Evolutionary conservation across 2,888 invertebrate species (phyloP), one percentile per base, ranked within the genome.

Genomic region (Ochropleura plecta): DNA sequence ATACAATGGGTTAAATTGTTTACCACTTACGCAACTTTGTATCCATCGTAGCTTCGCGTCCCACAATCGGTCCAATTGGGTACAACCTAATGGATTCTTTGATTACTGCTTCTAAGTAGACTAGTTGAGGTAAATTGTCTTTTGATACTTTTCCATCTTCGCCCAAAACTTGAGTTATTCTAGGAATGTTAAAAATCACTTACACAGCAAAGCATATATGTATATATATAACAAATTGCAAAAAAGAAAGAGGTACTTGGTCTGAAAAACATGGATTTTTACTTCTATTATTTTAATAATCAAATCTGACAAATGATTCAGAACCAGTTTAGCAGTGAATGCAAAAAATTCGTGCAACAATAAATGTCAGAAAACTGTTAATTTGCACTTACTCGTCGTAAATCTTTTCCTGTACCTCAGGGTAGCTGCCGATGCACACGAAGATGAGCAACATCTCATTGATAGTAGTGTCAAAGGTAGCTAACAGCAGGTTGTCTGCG

Each of bases 61-160:
- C 86, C 1, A 85, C 60, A 9, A 79, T 0, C 1, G 83, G 79
- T 40, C 5, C 86, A 16, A 88, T 74, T 2, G 88, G 86, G 44
- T 86, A 88, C 20, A 88, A 44, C 46, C 88, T 78, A 3, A 86
- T 44, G 2, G 82, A 44, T 70, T 88, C 88, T 67, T 87, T 88
- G 16, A 88, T 84, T 0, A 73, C 78, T 44, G 88, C 86, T 48
- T 88, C 88, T 62, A 87, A 62, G 44, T 87, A 84, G 7, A 70
- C 67, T 20, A 88, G 51, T 46, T 79, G 70, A 3, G 65, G 42
- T 30, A 84, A 7, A 73, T 85, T 79, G 0, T 82, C 76, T 12
- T 73, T 77, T 12, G 67, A 68, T 0, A 87, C 66, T 30, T 0
- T 49, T 12, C 63, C 62, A 12, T 86, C 73, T 42, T 73, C 69